These are phyloP conservation scores for Heterocephalus glaber DNA, from an alignment of 2,113 vertebrate genomes.

Conservation along the genomic window DNA sequence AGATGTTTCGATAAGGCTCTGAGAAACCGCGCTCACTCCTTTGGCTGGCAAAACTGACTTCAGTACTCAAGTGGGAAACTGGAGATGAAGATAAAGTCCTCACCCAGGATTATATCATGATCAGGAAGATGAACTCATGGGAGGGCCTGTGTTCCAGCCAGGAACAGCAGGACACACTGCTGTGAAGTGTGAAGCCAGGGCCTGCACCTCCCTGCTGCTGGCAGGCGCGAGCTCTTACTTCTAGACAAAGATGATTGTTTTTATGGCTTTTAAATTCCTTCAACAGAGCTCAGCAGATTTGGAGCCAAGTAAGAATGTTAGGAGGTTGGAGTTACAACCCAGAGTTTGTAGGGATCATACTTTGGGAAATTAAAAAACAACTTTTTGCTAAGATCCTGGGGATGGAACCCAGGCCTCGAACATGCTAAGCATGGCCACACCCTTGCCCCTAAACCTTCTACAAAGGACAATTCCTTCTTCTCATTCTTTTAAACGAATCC, in stretches of 20 bases:
- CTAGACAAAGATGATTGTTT: constrained; percentile 64
- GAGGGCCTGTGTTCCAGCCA: background rate
- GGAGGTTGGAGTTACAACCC: background rate
- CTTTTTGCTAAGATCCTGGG: background rate
- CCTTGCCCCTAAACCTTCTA: background rate
- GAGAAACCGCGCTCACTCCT: background rate
- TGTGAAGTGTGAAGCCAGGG: constrained; percentile 5
- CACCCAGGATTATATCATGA: constrained; percentile 32
- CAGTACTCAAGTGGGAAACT: constrained; percentile 50
- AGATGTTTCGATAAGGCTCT: background rate
- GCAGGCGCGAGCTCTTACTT: constrained; percentile 53
- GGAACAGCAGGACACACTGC: background rate
- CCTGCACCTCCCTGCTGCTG: constrained; percentile 49
- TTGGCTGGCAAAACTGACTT: constrained; percentile 21
- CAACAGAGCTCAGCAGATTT: constrained; percentile 58
- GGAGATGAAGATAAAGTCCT: constrained; percentile 23
- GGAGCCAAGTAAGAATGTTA: constrained; percentile 58
- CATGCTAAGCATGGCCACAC: background rate
- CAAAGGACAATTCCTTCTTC: constrained; percentile 39
- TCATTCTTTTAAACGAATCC: constrained; percentile 20
- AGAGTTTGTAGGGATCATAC: background rate
- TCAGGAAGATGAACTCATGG: constrained; percentile 40
- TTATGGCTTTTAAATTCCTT: constrained; percentile 67
- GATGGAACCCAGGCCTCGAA: background rate
- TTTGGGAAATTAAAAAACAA: background rate